Percentiles rank a stretch among this genome's conserved stretches.
Evolutionary conservation across 2,888 invertebrate genomes (phyloP).

Genomic region (Eristalis arbustorum): DNA sequence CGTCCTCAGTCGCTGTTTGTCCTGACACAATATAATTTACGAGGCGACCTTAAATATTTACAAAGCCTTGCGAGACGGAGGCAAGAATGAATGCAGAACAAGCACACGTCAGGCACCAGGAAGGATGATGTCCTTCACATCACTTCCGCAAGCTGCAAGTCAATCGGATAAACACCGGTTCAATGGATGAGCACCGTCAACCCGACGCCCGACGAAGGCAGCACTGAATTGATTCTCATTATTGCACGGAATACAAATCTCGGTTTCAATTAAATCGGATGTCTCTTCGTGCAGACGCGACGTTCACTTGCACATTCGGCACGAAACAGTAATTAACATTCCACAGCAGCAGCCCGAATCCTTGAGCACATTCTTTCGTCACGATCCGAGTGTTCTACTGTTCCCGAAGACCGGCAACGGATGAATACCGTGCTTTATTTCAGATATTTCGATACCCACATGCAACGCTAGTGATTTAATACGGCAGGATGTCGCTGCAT

Average conservation of each 20-base stretch:
- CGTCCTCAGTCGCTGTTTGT: constrained; percentile 4
- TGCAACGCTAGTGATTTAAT: constrained; percentile 8
- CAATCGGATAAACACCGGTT: constrained; percentile 5
- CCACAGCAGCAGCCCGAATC: constrained; percentile 17
- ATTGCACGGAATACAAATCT: constrained; percentile 40
- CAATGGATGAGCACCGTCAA: constrained; percentile 12
- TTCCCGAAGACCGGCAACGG: neutral
- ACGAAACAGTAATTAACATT: constrained; percentile 56
- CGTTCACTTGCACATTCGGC: constrained; percentile 23
- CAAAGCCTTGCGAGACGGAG: constrained; percentile 17
- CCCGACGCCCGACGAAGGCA: constrained; percentile 20
- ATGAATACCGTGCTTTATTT: neutral
- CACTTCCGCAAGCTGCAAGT: constrained; percentile 32
- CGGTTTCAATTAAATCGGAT: constrained; percentile 63
- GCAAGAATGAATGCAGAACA: constrained; percentile 15
- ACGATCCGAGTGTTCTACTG: neutral
- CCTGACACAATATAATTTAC: constrained; percentile 40
- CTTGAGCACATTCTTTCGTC: constrained; percentile 24
- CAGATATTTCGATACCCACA: neutral
- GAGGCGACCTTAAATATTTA: constrained; percentile 39
- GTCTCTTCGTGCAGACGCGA: constrained; percentile 33
- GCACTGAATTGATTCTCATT: constrained; percentile 52
- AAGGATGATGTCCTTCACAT: constrained; percentile 29
- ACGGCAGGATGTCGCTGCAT: constrained; percentile 9
- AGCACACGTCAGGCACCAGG: neutral